Evolutionary conservation across 1,140 invertebrate genomes (phyloP).

Genomic region (Rhizoglyphus robini): DNA sequence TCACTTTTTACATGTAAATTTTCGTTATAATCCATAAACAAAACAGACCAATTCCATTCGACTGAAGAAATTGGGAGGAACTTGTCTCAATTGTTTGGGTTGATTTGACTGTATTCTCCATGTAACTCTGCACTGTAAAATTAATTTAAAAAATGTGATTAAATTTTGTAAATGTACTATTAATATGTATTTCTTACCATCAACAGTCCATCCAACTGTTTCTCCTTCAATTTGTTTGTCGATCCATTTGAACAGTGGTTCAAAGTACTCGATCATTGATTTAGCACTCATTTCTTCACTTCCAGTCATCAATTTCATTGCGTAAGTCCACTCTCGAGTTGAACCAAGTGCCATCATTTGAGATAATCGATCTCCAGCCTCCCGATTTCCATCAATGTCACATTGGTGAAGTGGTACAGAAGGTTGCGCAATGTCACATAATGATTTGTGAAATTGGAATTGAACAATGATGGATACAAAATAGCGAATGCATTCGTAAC

Average conservation of each 20-base stretch:
- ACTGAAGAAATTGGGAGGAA: no score
- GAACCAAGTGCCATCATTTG: constrained; percentile 54
- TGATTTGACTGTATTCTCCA: no score
- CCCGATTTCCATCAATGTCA: constrained; percentile 48
- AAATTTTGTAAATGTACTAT: not conserved
- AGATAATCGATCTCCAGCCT: constrained; percentile 31
- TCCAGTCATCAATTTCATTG: constrained; percentile 56
- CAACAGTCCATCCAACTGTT: constrained; percentile 53
- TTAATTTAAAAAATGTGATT: not conserved
- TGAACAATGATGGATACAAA: constrained; percentile 80
- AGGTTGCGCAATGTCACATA: constrained; percentile 63
- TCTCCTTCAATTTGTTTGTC: constrained; percentile 57
- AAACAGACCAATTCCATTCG: no score
- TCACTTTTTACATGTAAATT: no score
- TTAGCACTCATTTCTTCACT: constrained; percentile 55
- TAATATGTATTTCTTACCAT: not conserved
- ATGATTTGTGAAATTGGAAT: constrained; percentile 72
- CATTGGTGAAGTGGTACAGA: constrained; percentile 65
- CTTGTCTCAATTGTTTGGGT: no score
- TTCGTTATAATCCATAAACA: no score
- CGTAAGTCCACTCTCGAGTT: constrained; percentile 57
- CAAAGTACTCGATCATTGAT: constrained; percentile 65
- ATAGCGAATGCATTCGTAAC: constrained; percentile 70
- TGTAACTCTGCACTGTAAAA: not conserved
- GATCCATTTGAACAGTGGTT: constrained; percentile 62